Conservation (phyloP, 1,140 invertebrate species). For the Meloidogyne chitwoodi region DNA sequence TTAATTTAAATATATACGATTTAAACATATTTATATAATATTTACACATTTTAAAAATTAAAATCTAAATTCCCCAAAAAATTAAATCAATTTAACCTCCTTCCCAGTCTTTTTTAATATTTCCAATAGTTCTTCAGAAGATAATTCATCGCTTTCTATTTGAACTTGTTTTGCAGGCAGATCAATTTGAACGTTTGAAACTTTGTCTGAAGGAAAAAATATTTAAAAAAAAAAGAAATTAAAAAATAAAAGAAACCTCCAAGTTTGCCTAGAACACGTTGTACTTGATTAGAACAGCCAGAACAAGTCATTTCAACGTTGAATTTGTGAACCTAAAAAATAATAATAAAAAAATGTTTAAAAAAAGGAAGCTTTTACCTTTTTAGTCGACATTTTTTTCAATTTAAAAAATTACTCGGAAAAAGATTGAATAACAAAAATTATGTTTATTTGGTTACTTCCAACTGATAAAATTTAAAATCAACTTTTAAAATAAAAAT, state of each 20-base stretch:
- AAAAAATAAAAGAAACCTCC: slow-evolving; percentile 31
- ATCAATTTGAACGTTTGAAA: slow-evolving; percentile 36
- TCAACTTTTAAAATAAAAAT: too few relatives aligned
- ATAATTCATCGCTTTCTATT: slow-evolving; percentile 27
- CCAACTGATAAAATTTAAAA: background rate
- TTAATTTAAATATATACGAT: too few relatives aligned
- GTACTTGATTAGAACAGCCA: slow-evolving; percentile 45
- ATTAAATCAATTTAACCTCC: slow-evolving; percentile 21
- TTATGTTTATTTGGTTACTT: too few relatives aligned
- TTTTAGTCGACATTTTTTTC: too few relatives aligned
- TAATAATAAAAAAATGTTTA: background rate
- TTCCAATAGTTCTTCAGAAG: slow-evolving; percentile 32
- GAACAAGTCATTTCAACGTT: slow-evolving; percentile 37
- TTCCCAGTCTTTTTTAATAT: slow-evolving; percentile 42
- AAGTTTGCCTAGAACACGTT: slow-evolving; percentile 38
- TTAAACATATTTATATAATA: too few relatives aligned
- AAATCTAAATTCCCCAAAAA: too few relatives aligned
- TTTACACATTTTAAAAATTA: too few relatives aligned
- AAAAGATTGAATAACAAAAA: background rate
- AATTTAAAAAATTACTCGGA: too few relatives aligned
- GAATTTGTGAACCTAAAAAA: slow-evolving; percentile 25
- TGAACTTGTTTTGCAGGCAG: slow-evolving; percentile 24
- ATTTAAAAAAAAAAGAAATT: background rate
- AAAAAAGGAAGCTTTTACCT: background rate
- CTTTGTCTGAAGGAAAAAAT: slow-evolving; percentile 37